These are phyloP conservation scores for Trichopoda pennipes DNA, from an alignment of 2,888 invertebrate genomes.

Conservation along the genomic window DNA sequence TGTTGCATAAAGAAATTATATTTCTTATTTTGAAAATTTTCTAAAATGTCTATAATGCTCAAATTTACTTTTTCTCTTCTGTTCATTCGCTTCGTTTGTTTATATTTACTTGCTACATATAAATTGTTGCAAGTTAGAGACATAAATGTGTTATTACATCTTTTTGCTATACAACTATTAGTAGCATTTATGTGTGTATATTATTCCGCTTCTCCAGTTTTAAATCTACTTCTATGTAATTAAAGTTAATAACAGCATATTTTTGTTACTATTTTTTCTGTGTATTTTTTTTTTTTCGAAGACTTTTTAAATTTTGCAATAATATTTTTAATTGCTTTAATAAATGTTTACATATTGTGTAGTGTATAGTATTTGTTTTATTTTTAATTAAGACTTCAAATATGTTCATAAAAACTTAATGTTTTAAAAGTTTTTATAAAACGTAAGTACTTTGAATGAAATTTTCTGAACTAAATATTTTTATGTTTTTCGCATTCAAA, in stretches of 20 bases:
- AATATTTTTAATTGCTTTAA: neutral
- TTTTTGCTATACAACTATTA: neutral
- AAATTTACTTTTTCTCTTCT: neutral
- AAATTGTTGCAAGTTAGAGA: neutral
- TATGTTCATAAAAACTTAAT: too few species aligned
- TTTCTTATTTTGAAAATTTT: neutral
- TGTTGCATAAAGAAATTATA: neutral
- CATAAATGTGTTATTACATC: neutral
- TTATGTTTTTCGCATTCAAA: too few species aligned
- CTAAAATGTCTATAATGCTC: neutral
- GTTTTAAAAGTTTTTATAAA: too few species aligned
- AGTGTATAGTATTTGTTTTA: neutral
- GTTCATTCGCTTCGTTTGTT: neutral
- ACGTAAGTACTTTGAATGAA: too few species aligned
- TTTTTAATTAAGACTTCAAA: too few species aligned
- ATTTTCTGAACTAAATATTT: too few species aligned
- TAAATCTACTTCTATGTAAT: constrained; percentile 14
- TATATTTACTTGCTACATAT: neutral
- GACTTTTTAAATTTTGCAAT: neutral
- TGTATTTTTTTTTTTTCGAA: too few species aligned
- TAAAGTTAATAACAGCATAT: constrained; percentile 24
- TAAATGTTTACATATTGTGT: neutral
- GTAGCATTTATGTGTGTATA: neutral
- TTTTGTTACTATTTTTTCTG: too few species aligned
- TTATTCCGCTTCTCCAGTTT: neutral